These are phyloP conservation scores for Ibycter americanus DNA, from an alignment of 2,797 vertebrate species.

Conservation along the genomic window DNA sequence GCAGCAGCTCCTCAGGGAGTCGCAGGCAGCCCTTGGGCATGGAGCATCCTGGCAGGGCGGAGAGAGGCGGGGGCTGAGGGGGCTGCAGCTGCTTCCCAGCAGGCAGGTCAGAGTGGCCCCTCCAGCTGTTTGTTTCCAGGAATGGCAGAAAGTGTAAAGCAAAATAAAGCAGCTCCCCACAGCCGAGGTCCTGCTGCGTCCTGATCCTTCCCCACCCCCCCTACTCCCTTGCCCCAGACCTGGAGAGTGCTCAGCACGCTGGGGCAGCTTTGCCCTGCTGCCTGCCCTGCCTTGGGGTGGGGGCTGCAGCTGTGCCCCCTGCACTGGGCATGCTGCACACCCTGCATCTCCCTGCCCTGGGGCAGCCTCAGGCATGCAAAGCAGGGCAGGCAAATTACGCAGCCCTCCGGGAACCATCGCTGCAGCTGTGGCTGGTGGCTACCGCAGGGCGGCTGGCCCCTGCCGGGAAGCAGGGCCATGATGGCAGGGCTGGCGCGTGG, in stretches of 20 bases:
- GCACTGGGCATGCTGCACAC: rapidly evolving
- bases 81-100: neutral
- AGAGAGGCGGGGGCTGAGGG: neutral
- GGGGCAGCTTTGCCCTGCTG: neutral
- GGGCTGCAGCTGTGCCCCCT: rapidly evolving
- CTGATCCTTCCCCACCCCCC: neutral
- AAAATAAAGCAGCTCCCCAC: neutral
- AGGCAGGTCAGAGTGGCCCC: neutral
- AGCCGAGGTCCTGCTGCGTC: neutral
- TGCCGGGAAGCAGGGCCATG: neutral
- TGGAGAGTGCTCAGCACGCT: neutral
- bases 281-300: neutral
- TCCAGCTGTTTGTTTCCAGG: constrained; percentile 32
- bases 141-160: constrained; percentile 20
- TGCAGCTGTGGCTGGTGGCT: neutral
- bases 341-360: neutral
- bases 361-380: neutral
- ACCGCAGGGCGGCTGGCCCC: neutral
- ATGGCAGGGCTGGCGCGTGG: neutral
- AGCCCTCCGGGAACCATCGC: neutral
- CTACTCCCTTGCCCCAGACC: neutral
- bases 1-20: neutral
- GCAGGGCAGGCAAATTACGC: neutral
- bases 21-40: neutral
- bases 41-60: neutral